Base-by-base conservation (phyloP, 2,797 vertebrate genomes). In the Hipposideros larvatus region DNA sequence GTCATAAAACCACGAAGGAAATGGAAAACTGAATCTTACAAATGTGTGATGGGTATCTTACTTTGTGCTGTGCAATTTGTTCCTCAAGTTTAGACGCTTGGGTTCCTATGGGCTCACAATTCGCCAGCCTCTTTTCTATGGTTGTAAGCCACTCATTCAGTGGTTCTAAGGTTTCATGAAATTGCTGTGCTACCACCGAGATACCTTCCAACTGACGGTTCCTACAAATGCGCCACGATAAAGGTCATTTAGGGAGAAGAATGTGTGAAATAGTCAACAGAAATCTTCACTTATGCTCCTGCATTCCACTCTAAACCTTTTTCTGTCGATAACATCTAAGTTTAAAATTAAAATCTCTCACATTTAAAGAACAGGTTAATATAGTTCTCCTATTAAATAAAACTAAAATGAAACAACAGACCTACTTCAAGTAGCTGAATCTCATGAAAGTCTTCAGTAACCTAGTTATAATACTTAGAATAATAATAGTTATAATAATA, bases 61-160 rank as follows among this genome's bases (percentile, higher is more conserved):
- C 99, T 99, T 99, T 99, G 96, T 99, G 99, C 95, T 99, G 99
- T 84, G 98, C 95, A 97, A 99, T 99, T 95, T 99, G 99, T 95
- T 99, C 98, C 86, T 99, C 99, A n/a, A 99, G 98, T 96, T 99
- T 99, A 59, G 99, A 98, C 0, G 99, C 99, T 97, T 99, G 99
- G 0, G 99, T 99, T 96, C 99, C 99, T 78, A 99, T 98, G 90
- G 99, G 99, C 85, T 99, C 99, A 9, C 99, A 99, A 97, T 99
- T 99, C 26, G 98, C 98, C 57, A 99, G 99, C 75, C 98, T 99
- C 98, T 99, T 99, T 96, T 99, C 99, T 57, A 99, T 98, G 91
- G 98, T 51, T 0, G 98, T 98, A 11, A 99, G 98, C 99, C 99
- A 99, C 89, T 99, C 99, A 1, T 98, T 98, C 98, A 99, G 97